A percentile compares a stretch with the other conserved stretches of the same genome.
Evolutionary conservation across 2,797 vertebrate genomes (phyloP).

Genomic region (Hirundo rustica): DNA sequence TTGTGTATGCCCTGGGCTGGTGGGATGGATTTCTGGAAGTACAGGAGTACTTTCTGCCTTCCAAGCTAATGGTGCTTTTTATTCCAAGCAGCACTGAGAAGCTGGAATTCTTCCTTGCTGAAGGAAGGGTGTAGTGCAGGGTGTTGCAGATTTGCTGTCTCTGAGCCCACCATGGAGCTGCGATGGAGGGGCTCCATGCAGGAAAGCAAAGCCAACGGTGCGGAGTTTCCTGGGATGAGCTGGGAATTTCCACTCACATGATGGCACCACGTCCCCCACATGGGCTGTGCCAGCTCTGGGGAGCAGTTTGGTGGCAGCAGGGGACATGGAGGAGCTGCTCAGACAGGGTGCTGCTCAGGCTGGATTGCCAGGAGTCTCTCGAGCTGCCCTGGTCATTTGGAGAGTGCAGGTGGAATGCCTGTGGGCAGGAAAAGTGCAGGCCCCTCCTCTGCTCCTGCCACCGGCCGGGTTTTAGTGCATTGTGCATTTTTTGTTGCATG

Average conservation of each 20-base stretch:
- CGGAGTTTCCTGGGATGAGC: fast-evolving
- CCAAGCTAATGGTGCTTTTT: background rate
- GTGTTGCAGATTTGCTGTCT: background rate
- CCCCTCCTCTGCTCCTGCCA: background rate
- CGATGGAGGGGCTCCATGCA: fast-evolving
- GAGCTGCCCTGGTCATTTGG: fast-evolving
- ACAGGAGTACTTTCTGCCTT: background rate
- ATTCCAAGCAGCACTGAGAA: background rate
- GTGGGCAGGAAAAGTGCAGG: background rate
- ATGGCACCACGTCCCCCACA: fast-evolving
- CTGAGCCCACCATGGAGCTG: background rate
- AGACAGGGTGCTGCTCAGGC: background rate
- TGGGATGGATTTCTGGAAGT: background rate
- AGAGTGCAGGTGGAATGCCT: fast-evolving
- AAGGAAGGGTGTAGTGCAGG: background rate
- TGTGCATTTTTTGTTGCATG: background rate
- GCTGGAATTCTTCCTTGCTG: background rate
- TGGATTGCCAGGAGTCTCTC: fast-evolving
- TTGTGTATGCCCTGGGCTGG: background rate
- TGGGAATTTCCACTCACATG: fast-evolving
- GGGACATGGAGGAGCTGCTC: background rate
- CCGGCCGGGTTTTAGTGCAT: background rate
- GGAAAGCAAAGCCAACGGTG: background rate
- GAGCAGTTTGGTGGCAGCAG: background rate
- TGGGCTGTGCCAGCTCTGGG: background rate